Percentiles rank a stretch among this genome's conserved stretches.
phyloP scores from a whole-genome alignment of 2,888 invertebrate genomes.

The Ametastegia equiseti region DNA sequence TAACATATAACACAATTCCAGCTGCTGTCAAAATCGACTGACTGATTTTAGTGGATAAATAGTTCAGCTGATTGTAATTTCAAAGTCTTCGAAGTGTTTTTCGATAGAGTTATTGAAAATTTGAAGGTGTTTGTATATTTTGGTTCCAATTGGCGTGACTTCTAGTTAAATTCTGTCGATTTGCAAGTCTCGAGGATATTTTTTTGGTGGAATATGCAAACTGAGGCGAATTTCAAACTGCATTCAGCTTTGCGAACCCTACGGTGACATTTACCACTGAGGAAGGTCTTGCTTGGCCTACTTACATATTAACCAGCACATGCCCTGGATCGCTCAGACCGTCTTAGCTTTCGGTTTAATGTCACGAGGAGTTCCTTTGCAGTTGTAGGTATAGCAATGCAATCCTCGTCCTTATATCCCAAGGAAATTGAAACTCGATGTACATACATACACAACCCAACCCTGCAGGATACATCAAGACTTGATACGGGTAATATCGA shows the following conservation, averaged over 20 bases:
- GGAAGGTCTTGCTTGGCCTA: slow-evolving; percentile 25
- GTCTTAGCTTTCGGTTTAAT: slow-evolving; percentile 28
- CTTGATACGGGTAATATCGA: background rate
- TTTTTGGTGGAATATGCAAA: background rate
- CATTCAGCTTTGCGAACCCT: background rate
- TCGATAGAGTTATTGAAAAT: too few relatives aligned
- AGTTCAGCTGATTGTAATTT: too few relatives aligned
- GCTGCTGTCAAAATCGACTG: background rate
- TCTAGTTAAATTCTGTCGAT: background rate
- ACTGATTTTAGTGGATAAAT: background rate
- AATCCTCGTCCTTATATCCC: too few relatives aligned
- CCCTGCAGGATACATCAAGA: background rate
- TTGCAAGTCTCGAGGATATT: background rate
- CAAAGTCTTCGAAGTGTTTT: too few relatives aligned
- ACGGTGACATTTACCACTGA: slow-evolving; percentile 11
- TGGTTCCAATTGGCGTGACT: too few relatives aligned
- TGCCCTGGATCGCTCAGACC: background rate
- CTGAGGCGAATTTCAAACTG: background rate
- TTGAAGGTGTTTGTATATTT: too few relatives aligned
- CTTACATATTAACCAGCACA: slow-evolving; percentile 1
- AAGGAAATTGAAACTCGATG: too few relatives aligned
- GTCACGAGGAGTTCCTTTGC: background rate
- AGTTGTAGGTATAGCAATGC: too few relatives aligned
- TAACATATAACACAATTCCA: background rate
- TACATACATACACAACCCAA: too few relatives aligned